Evolutionary conservation across 2,888 invertebrate genomes (phyloP), one percentile per base, ranked within the genome.

Genomic region (Zygaena filipendulae): DNA sequence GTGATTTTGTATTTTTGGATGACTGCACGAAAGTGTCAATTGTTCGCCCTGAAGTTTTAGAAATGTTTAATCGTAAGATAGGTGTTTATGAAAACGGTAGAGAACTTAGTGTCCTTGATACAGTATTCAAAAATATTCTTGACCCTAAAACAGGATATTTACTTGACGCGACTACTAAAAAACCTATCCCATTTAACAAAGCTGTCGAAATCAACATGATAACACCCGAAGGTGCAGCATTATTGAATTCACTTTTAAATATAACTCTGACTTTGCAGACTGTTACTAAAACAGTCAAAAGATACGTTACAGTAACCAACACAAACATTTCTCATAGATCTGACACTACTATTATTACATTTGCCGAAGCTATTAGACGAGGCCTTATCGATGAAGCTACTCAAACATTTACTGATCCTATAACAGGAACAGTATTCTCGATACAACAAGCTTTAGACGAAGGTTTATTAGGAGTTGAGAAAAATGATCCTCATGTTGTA

Each of bases 131-230:
- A 47, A 91, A 91, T 47, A 83, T 91, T 48, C 84, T 98, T 29
- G 95, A 98, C 60, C 92, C 96, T 0, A 88, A 87, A 63, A 89
- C 91, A 13, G 96, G 95, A 5, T 88, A 92, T 62, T 83, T 95
- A 38, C 69, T 95, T 35, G 91, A 95, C 53, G 84, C 89, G 10
- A 75, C 82, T 38, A 86, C 84, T 22, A 86, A 86, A 47, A 86
- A 84, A 52, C 83, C 87, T 27, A 83, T 93, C 54, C 90, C 93
- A 37, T 83, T 94, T 34, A 90, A 94, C 50, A 88, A 90, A 55
- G 95, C 95, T 14, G 90, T 96, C 35, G 88, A 91, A 60, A 85
- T 88, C 32, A 90, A 91, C 50, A 82, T 93, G 47, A 90, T 96
- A 18, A 90, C 92, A 7, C 87, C 91, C 1, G 91, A 92, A 66